Evolutionary conservation across 2,888 invertebrate genomes (phyloP).

Genomic region (Drosophila borborema): DNA sequence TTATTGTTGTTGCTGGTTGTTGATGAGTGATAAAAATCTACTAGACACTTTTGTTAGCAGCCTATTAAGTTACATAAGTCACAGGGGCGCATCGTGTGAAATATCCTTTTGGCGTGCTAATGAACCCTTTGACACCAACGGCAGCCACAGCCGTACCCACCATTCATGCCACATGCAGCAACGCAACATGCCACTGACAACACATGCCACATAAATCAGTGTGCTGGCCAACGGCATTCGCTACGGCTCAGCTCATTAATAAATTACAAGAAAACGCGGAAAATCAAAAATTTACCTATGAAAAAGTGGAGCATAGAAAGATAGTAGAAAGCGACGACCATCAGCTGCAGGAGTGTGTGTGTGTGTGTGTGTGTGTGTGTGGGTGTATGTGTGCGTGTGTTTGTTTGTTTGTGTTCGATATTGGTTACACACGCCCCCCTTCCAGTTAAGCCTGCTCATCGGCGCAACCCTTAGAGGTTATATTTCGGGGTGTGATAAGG

Average conservation of each 20-base stretch:
- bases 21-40: constrained; percentile 70
- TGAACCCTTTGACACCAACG: constrained; percentile 70
- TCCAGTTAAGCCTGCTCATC: constrained; percentile 20
- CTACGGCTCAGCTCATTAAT: constrained; percentile 64
- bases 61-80: constrained; percentile 78
- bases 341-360: constrained; percentile 24
- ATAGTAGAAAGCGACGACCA: constrained; percentile 10
- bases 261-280: constrained; percentile 60
- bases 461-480: constrained; percentile 68
- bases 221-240: constrained; percentile 45
- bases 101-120: constrained; percentile 75
- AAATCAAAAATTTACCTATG: constrained; percentile 61
- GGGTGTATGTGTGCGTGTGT: constrained; percentile 6
- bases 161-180: constrained; percentile 42
- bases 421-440: constrained; percentile 53
- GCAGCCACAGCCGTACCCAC: constrained; percentile 28
- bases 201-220: constrained; percentile 70
- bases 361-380: constrained; percentile 9
- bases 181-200: constrained; percentile 45
- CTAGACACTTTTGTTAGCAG: constrained; percentile 70
- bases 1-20: constrained; percentile 11
- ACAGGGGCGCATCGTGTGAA: constrained; percentile 65
- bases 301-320: constrained; percentile 2
- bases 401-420: constrained; percentile 35
- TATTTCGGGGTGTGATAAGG: constrained; percentile 61